Conservation (phyloP, 2,888 invertebrate genomes). For the Agriopis aurantiaria region DNA sequence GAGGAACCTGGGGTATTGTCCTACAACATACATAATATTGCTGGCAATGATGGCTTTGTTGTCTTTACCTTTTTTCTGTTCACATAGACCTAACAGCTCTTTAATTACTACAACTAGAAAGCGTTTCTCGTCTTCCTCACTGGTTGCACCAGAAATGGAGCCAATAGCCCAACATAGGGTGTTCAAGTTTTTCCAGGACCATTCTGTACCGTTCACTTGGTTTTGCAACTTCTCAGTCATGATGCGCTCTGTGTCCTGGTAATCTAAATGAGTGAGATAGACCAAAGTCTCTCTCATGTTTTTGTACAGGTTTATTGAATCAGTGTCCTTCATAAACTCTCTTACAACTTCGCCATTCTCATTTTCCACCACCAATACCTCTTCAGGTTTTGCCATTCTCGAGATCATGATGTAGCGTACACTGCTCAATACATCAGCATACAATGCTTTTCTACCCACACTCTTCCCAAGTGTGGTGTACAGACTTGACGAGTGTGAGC, state of each 20-base stretch:
- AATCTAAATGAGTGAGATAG: constrained; percentile 99
- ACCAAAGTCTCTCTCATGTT: constrained; percentile 99
- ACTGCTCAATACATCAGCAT: constrained; percentile 93
- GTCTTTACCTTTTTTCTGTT: constrained; percentile 99
- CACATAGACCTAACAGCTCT: constrained; percentile 98
- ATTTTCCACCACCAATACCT: constrained; percentile 99
- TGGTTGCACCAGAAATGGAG: constrained; percentile 99
- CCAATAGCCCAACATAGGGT: constrained; percentile 99
- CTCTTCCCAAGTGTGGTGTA: constrained; percentile 71
- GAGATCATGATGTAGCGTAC: constrained; percentile 99
- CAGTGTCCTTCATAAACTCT: constrained; percentile 99
- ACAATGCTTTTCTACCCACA: constrained; percentile 89
- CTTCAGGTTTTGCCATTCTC: constrained; percentile 99
- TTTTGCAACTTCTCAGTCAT: constrained; percentile 99
- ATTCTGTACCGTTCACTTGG: constrained; percentile 99
- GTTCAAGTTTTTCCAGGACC: constrained; percentile 99
- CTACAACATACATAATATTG: constrained; percentile 99
- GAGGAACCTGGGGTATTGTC: constrained; percentile 99
- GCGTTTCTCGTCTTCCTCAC: constrained; percentile 99
- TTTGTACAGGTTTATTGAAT: constrained; percentile 99
- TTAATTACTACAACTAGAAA: constrained; percentile 99
- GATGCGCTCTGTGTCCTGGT: constrained; percentile 98
- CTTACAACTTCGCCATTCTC: constrained; percentile 99
- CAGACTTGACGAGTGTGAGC: constrained; percentile 81
- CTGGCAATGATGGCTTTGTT: constrained; percentile 99